Conservation (phyloP, 2,888 invertebrate genomes). For the Zonitis immaculata region DNA sequence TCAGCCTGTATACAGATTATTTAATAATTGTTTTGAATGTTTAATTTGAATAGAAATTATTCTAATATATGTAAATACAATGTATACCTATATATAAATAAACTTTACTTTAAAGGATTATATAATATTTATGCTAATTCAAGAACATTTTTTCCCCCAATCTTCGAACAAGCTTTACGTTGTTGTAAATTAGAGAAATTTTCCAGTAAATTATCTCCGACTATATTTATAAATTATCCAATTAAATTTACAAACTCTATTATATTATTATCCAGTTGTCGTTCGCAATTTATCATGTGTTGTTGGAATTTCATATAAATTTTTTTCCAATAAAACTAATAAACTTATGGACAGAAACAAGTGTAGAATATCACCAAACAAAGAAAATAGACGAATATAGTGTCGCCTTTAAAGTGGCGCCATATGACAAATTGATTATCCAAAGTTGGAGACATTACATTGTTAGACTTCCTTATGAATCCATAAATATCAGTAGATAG, state of each 20-base stretch:
- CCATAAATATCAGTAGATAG: constrained; percentile 5
- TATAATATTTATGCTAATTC: neutral
- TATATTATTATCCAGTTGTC: neutral
- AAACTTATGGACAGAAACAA: too few species aligned
- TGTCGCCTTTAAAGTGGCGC: constrained; percentile 8
- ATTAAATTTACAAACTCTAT: neutral
- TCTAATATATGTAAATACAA: too few species aligned
- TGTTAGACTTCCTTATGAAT: constrained; percentile 10
- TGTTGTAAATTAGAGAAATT: neutral
- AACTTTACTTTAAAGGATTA: too few species aligned
- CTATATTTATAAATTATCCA: neutral
- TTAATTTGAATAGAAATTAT: too few species aligned
- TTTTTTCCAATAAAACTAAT: neutral
- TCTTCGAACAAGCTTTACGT: neutral
- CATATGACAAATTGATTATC: constrained; percentile 9
- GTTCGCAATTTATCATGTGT: neutral
- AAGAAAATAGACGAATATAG: too few species aligned
- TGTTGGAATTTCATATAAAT: too few species aligned
- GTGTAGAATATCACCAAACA: too few species aligned
- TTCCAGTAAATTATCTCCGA: neutral
- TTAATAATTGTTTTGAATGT: too few species aligned
- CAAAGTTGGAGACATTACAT: constrained; percentile 2
- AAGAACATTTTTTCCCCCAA: neutral
- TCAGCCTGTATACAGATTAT: too few species aligned
- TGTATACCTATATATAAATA: too few species aligned